A percentile compares a stretch with the other conserved stretches of the same genome.
Conservation (phyloP, 2,113 vertebrate species). For the Myodes glareolus region DNA sequence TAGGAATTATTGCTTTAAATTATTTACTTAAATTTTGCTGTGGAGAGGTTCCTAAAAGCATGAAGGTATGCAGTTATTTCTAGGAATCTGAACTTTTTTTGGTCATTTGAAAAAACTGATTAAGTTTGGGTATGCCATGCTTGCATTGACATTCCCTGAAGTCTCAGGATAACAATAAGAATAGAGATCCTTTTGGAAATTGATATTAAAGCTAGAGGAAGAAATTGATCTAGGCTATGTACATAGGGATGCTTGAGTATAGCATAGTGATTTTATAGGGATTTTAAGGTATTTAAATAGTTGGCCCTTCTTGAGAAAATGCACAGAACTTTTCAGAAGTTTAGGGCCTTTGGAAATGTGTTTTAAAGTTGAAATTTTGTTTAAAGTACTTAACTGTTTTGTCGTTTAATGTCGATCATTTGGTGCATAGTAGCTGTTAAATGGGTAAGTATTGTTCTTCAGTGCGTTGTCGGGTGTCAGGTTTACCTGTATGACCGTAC, state of each 20-base stretch:
- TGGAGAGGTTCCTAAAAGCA: background rate
- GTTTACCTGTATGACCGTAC: background rate
- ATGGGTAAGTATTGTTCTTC: background rate
- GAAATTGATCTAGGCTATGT: background rate
- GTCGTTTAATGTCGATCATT: constrained; percentile 16
- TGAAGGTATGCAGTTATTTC: background rate
- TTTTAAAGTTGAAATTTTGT: constrained; percentile 46
- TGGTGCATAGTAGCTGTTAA: background rate
- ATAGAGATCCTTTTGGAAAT: background rate
- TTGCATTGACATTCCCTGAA: background rate
- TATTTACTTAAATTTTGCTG: background rate
- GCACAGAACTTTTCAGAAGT: constrained; percentile 14
- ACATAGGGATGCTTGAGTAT: background rate
- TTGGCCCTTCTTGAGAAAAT: constrained; percentile 48
- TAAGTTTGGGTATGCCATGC: background rate
- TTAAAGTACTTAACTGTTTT: background rate
- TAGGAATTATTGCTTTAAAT: constrained; percentile 34
- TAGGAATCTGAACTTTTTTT: background rate
- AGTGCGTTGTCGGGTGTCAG: background rate
- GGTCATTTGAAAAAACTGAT: constrained; percentile 15
- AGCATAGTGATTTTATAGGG: background rate
- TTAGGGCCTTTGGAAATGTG: constrained; percentile 25
- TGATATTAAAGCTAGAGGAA: background rate
- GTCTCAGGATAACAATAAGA: background rate
- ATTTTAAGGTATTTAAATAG: constrained; percentile 38